Evolutionary conservation across 2,797 vertebrate genomes (phyloP), one percentile per base, ranked within the genome.

Genomic region (Craterocephalus amniculus): DNA sequence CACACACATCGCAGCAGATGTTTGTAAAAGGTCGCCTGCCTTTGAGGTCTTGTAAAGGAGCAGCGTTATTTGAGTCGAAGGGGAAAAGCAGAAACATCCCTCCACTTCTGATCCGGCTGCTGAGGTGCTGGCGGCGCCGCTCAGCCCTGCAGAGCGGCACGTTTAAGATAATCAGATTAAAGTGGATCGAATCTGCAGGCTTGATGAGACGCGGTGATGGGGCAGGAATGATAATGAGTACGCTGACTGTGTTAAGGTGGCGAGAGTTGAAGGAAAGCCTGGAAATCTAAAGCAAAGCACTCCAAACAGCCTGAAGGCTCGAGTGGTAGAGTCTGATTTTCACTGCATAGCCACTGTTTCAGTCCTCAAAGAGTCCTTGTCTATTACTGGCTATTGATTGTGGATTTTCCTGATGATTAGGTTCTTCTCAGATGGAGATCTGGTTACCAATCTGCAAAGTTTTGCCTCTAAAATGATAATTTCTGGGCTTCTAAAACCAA

Each of bases 141-240:
- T 48, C 20, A 20, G 55, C 24, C 61, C 29, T 22, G 27, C 0
- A 59, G 34, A 27, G 61, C 13, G n/a, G 0, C 79, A 76, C 69
- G 18, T 73, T 80, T 62, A 58, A 67, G 51, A 80, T 83, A 80
- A 88, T 87, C 79, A 70, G 70, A 88, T 90, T 72, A 88, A 83
- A 84, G 76, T 35, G 75, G 75, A 86, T 67, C 73, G 62, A 81
- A 91, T 79, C 45, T 58, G 77, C 29, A 29, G 67, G 74, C 80
- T 75, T 32, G 67, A 63, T 57, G 66, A 76, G 73, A 71, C 72
- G 1, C 22, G 18, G 49, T 16, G 73, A 75, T 55, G 80, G 74
- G 6, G 81, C 6, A 67, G 65, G 85, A 91, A 90, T 88, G 71
- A 81, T 79, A 91, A 92, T 78, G 84, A 90, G 71, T 48, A 71